Conservation (phyloP, 2,797 vertebrate genomes). For the Amazona ochrocephala region DNA sequence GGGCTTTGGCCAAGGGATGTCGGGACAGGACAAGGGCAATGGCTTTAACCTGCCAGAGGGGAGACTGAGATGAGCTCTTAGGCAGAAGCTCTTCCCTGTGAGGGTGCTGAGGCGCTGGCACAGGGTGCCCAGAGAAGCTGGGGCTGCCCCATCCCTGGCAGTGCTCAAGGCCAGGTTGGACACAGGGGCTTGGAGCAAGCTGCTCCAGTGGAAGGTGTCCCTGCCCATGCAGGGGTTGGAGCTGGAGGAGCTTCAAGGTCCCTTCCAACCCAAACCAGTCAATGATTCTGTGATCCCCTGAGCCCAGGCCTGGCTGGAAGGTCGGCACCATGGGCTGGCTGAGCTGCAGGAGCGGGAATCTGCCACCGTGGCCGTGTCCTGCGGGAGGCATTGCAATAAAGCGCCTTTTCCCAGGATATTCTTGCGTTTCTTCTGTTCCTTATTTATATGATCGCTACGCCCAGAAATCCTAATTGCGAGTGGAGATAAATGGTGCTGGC, state of each 20-base stretch:
- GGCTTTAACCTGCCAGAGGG: too few species aligned
- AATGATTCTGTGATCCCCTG: background rate
- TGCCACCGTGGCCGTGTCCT: background rate
- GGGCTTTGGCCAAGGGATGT: too few species aligned
- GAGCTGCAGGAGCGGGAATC: background rate
- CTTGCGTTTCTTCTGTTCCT: background rate
- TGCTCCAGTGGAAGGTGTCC: background rate
- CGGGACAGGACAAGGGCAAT: too few species aligned
- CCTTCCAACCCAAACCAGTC: background rate
- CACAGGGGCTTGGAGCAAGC: background rate
- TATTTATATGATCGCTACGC: background rate
- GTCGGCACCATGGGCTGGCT: background rate
- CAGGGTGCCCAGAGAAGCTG: too few species aligned
- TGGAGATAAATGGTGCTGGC: constrained; percentile 34
- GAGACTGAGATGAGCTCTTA: too few species aligned
- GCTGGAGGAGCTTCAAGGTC: background rate
- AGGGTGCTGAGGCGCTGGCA: too few species aligned
- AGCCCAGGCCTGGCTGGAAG: background rate
- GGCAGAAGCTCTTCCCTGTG: too few species aligned
- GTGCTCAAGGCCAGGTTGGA: too few species aligned
- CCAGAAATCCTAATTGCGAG: background rate
- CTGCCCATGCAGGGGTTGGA: background rate
- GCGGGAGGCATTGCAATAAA: background rate
- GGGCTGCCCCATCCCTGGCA: too few species aligned
- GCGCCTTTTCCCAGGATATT: background rate